Evolutionary conservation across 2,113 vertebrate species (phyloP).

Genomic region (Ceuthmochares aereus): DNA sequence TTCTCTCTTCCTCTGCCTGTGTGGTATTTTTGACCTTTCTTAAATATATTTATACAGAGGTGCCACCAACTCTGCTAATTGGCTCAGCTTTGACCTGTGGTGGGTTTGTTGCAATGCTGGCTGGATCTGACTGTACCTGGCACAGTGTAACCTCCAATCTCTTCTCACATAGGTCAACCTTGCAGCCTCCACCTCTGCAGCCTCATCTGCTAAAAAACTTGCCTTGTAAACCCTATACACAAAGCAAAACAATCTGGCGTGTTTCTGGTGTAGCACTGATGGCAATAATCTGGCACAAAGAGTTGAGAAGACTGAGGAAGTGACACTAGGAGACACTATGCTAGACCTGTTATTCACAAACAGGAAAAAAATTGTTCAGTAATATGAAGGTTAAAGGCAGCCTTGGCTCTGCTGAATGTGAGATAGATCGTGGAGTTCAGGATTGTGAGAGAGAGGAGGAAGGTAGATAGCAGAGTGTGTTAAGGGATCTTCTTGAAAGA

Average conservation of each 20-base stretch:
- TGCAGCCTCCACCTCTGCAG: neutral
- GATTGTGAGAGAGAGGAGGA: neutral
- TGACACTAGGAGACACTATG: neutral
- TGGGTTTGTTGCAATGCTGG: neutral
- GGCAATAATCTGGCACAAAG: neutral
- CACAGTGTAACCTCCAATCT: neutral
- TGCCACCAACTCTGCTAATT: neutral
- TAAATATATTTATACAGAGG: neutral
- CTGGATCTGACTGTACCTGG: neutral
- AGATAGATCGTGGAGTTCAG: neutral
- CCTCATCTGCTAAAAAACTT: neutral
- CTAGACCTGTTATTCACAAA: neutral
- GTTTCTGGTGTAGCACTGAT: neutral
- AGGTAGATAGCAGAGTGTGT: neutral
- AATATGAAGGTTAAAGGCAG: neutral
- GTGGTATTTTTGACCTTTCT: neutral
- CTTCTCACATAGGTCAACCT: neutral
- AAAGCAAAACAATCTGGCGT: neutral
- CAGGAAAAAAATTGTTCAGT: neutral
- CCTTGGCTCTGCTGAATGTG: neutral
- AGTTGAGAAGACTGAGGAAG: neutral
- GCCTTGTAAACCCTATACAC: neutral
- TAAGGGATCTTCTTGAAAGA: neutral
- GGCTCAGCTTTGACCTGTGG: neutral
- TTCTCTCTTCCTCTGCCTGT: neutral